Conservation (phyloP, 2,797 vertebrate genomes). For the Sebastiscus albofasciatus region DNA sequence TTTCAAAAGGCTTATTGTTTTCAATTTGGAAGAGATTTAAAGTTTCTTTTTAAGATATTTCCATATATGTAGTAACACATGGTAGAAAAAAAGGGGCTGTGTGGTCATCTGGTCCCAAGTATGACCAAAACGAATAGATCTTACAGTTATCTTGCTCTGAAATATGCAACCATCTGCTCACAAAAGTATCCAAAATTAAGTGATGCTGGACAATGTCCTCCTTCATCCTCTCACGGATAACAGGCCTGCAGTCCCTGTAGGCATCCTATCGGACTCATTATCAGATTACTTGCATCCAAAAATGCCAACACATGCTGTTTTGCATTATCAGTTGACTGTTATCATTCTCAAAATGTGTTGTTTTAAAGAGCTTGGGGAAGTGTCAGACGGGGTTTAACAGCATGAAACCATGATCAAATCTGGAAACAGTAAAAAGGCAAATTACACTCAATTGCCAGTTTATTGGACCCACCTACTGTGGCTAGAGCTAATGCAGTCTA, state of each 20-base stretch:
- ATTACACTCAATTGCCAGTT: not conserved
- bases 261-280: conserved; percentile 18
- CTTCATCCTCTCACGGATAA: conserved; percentile 4
- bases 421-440: not conserved
- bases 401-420: not conserved
- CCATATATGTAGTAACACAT: not conserved
- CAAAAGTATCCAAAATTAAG: not conserved
- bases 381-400: not conserved
- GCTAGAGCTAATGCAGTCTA: not conserved
- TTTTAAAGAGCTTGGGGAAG: not conserved
- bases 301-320: conserved; percentile 7
- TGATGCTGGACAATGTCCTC: conserved; percentile 1
- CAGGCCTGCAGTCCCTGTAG: conserved; percentile 3
- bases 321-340: not conserved
- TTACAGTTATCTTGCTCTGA: not conserved
- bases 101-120: not conserved
- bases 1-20: not conserved
- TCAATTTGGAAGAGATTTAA: not conserved
- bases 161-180: conserved; percentile 20
- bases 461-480: not conserved
- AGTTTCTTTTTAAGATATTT: not conserved
- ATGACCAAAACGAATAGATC: not conserved
- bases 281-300: conserved; percentile 18
- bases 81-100: not conserved
- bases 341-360: not conserved